These are phyloP conservation scores for Anthoscopus minutus DNA, from an alignment of 2,113 vertebrate genomes.

Conservation along the genomic window DNA sequence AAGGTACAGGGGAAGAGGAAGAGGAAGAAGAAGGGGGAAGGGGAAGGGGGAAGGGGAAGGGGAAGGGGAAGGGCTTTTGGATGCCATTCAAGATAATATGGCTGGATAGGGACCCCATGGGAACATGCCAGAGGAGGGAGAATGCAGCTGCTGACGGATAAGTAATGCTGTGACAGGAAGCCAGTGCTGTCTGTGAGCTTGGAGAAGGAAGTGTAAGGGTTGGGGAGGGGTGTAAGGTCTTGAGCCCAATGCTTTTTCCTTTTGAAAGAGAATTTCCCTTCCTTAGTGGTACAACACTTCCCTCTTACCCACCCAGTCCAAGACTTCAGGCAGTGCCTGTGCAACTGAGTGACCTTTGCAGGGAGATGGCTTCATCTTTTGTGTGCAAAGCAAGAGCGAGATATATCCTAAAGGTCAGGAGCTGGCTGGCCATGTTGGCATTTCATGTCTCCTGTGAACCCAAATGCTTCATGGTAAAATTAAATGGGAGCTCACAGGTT, in stretches of 20 bases:
- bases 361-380: neutral
- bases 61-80: neutral
- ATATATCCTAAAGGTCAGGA: neutral
- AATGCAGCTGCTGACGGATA: neutral
- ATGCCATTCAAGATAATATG: neutral
- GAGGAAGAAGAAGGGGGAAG: neutral
- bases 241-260: neutral
- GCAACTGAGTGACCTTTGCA: neutral
- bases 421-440: neutral
- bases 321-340: neutral
- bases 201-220: neutral
- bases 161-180: neutral
- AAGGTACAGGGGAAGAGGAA: neutral
- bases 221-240: neutral
- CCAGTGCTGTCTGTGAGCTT: neutral
- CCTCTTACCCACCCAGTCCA: neutral
- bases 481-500: neutral
- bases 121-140: neutral
- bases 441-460: neutral
- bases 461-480: neutral
- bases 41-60: too few species aligned
- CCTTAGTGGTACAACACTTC: neutral
- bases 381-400: neutral
- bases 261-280: neutral
- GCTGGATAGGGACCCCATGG: neutral